Evolutionary conservation across 2,888 invertebrate species (phyloP).

Genomic region (Agrotis segetum): DNA sequence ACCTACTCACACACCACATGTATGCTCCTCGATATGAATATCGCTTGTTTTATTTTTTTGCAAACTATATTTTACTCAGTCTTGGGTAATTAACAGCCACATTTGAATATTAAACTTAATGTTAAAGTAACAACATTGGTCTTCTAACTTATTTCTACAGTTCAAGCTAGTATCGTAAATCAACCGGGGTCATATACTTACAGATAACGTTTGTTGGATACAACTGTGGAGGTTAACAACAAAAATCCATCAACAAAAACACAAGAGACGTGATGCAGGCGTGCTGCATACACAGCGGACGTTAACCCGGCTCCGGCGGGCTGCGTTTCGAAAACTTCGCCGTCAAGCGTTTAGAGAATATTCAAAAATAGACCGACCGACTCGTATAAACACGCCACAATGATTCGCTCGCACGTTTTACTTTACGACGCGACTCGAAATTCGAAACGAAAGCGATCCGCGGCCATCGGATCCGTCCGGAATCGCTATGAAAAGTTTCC

Average conservation of each 20-base stretch:
- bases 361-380: conserved; percentile 90
- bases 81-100: conserved; percentile 48
- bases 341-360: conserved; percentile 88
- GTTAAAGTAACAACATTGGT: conserved; percentile 34
- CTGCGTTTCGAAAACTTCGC: conserved; percentile 90
- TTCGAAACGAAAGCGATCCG: conserved; percentile 75
- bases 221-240: conserved; percentile 84
- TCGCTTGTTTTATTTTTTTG: conserved; percentile 67
- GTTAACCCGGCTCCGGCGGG: conserved; percentile 87
- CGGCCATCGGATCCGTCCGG: conserved; percentile 76
- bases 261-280: conserved; percentile 87
- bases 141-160: conserved; percentile 50
- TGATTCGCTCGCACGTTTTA: conserved; percentile 76
- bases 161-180: conserved; percentile 85
- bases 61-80: conserved; percentile 35
- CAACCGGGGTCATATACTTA: conserved; percentile 90
- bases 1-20: conserved; percentile 55
- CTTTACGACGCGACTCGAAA: conserved; percentile 74
- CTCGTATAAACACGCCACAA: conserved; percentile 81
- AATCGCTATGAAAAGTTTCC: conserved; percentile 89
- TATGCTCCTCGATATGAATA: conserved; percentile 62
- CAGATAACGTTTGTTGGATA: conserved; percentile 87
- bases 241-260: conserved; percentile 90
- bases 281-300: conserved; percentile 87
- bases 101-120: conserved; percentile 30